phyloP scores from a whole-genome alignment of 2,113 vertebrate species.

The Neodon shergylaensis region DNA sequence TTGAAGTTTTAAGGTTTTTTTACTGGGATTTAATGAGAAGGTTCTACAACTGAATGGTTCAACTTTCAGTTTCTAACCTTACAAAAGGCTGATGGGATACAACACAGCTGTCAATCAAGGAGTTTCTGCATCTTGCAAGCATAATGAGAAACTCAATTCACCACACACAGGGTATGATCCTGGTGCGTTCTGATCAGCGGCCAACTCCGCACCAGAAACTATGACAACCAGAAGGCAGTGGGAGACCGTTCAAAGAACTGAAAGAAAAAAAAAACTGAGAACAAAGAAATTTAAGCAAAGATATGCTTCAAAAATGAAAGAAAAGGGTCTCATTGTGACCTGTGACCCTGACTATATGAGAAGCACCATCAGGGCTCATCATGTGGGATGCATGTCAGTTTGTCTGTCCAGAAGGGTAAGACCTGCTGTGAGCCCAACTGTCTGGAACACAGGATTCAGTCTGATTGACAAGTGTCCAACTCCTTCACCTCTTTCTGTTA shows the following conservation, averaged over 20 bases:
- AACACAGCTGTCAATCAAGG: not conserved
- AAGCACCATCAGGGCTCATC: not conserved
- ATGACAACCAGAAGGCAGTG: not conserved
- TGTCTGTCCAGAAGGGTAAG: not conserved
- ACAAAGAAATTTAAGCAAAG: conserved; percentile 18
- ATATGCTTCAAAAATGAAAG: not conserved
- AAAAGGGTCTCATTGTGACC: not conserved
- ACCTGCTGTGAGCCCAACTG: not conserved
- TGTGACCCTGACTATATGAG: too few species aligned
- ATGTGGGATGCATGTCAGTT: not conserved
- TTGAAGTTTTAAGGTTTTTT: not conserved
- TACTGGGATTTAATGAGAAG: not conserved
- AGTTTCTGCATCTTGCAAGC: not conserved
- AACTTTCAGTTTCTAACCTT: not conserved
- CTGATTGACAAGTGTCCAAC: not conserved
- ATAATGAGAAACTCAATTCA: not conserved
- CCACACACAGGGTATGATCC: not conserved
- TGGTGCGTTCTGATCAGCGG: not conserved
- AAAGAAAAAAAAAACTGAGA: not conserved
- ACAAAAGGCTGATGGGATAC: not conserved
- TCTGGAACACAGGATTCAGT: not conserved
- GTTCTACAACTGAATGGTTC: not conserved
- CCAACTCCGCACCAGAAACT: conserved; percentile 4
- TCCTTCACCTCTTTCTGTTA: not conserved
- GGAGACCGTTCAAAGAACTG: not conserved